Evolutionary conservation across 1,140 invertebrate species (phyloP).

Genomic region (Brachionus manjavacas): DNA sequence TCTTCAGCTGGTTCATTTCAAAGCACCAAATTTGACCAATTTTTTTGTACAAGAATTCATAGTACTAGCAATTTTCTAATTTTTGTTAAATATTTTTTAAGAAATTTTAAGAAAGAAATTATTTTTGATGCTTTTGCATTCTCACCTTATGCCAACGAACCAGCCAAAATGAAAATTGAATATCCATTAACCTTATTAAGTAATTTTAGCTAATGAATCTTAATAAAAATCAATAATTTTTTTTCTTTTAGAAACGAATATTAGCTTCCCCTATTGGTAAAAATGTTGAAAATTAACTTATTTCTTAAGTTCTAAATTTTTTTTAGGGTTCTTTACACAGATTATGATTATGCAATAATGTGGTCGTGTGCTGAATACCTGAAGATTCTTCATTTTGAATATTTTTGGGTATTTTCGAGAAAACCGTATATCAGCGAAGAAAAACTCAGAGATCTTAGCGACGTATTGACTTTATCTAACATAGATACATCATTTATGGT

Average conservation of each 20-base stretch:
- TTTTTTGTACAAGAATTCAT: too few species aligned
- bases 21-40: too few species aligned
- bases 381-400: slow-evolving; percentile 36
- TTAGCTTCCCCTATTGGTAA: slow-evolving; percentile 28
- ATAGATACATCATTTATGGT: slow-evolving; percentile 1
- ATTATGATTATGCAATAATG: slow-evolving; percentile 16
- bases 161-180: slow-evolving; percentile 29
- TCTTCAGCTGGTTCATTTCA: background rate
- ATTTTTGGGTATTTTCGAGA: slow-evolving; percentile 23
- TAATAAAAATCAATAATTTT: background rate
- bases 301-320: background rate
- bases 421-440: slow-evolving; percentile 39
- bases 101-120: slow-evolving; percentile 40
- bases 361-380: slow-evolving; percentile 41
- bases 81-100: background rate
- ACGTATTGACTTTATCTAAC: background rate
- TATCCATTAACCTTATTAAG: slow-evolving; percentile 22
- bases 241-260: background rate
- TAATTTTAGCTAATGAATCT: background rate
- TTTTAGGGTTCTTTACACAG: slow-evolving; percentile 29
- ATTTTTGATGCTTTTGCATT: slow-evolving; percentile 6
- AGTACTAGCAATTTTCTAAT: too few species aligned
- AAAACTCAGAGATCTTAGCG: slow-evolving; percentile 7
- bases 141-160: background rate
- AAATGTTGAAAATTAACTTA: background rate